Percentiles rank a stretch among this genome's conserved stretches.
phyloP scores from a whole-genome alignment of 2,797 vertebrate genomes.

The Urocyon cinereoargenteus region DNA sequence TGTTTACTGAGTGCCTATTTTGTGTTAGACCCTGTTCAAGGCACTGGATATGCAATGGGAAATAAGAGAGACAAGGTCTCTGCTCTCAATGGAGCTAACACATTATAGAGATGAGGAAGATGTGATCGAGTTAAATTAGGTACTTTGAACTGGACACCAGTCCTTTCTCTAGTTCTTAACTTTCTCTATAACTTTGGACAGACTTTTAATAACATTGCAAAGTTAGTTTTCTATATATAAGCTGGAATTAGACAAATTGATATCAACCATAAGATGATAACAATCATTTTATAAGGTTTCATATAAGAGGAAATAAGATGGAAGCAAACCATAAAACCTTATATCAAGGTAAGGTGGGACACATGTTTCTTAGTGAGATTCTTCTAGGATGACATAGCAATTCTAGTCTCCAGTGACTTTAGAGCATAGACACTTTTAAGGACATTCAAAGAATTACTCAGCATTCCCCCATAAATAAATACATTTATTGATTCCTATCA shows the following conservation, averaged over 20 bases:
- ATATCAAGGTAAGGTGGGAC: not conserved
- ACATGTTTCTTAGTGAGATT: not conserved
- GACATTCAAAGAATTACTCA: not conserved
- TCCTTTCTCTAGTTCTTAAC: slow-evolving; percentile 13
- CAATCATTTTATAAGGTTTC: slow-evolving; percentile 35
- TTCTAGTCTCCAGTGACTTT: not conserved
- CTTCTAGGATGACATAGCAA: not conserved
- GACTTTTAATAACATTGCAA: slow-evolving; percentile 29
- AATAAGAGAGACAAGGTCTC: not conserved
- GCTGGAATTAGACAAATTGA: slow-evolving; percentile 26
- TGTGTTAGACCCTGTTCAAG: not conserved
- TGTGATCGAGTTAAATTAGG: not conserved
- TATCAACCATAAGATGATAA: not conserved
- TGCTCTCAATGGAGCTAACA: not conserved
- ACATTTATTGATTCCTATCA: not conserved
- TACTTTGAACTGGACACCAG: not conserved
- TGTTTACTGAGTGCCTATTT: not conserved
- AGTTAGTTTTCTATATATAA: slow-evolving; percentile 55
- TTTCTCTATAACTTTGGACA: not conserved
- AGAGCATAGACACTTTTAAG: not conserved
- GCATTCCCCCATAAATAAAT: not conserved
- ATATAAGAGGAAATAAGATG: not conserved
- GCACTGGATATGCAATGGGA: not conserved
- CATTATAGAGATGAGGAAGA: not conserved
- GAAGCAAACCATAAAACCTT: not conserved